Evolutionary conservation across 1,140 invertebrate genomes (phyloP), one percentile per base, ranked within the genome.

Genomic region (Pseudomyrmex cubaensis): DNA sequence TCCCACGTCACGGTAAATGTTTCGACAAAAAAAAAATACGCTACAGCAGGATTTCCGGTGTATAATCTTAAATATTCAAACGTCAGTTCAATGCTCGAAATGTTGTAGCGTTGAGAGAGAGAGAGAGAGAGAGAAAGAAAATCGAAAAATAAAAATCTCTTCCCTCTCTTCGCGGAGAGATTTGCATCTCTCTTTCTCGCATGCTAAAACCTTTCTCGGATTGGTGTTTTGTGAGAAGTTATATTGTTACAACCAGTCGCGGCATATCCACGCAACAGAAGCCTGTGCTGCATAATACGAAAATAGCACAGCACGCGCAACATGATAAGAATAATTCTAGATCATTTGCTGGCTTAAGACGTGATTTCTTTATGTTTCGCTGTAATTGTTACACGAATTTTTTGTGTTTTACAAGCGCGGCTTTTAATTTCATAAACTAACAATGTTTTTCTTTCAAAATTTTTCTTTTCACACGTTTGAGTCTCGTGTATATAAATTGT

Each of bases 41-140:
- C 35, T 35, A 35, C 35, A 35, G 35, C 35, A 35, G 35, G 35
- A 35, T 35, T 35, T 35, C 35, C 35, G 35, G 35, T 35, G 5
- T 35, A 35, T 35, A 7, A 35, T 35, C 48, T 59, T 59, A 44
- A 70, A 48, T 78, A 69, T 70, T 78, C 25, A 57, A 80, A 70
- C 12, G 12, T 7, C 59, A 20, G 17, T 25, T 22, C n/a, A 63
- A 63, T 62, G 9, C 3, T 35, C 46, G 44, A 80, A 35, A 70
- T 70, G 8, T 12, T 17, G 35, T 25, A 15, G 35, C 22, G 20
- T n/a, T n/a, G n/a, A n/a, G 9, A 78, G 8, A 44, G 13, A 2
- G 15, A 22, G 12, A 1, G 63, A 50, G 3, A 13, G 0, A 59
- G n/a, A 46, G 50, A 59, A 57, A 70, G 44, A 46, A 48, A 59